Evolutionary conservation across 2,888 invertebrate genomes (phyloP).

Genomic region (Trachelus tabidus): DNA sequence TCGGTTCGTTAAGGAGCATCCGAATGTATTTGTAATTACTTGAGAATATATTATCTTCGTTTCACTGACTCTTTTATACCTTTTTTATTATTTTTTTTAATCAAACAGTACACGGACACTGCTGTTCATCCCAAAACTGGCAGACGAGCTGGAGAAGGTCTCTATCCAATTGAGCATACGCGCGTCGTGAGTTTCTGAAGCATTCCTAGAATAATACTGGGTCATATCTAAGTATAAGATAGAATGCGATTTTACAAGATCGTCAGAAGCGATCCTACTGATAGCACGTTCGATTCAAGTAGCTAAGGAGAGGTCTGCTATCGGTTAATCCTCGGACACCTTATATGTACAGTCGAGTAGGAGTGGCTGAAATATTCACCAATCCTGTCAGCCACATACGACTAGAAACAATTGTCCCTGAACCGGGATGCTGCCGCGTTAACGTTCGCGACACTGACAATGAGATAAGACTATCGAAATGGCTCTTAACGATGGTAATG

Average conservation of each 20-base stretch:
- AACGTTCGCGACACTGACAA: neutral
- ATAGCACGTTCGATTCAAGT: neutral
- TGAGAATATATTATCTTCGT: neutral
- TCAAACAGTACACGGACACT: neutral
- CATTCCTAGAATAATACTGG: constrained; percentile 19
- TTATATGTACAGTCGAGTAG: neutral
- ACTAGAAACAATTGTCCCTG: neutral
- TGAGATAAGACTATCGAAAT: neutral
- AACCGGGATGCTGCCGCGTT: neutral
- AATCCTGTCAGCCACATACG: neutral
- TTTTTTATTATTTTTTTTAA: neutral
- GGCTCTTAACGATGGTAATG: neutral
- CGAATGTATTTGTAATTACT: neutral
- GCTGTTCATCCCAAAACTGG: neutral
- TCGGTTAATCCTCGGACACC: neutral
- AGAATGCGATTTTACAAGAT: neutral
- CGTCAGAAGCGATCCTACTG: neutral
- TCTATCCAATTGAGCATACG: neutral
- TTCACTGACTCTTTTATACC: neutral
- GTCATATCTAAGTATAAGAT: constrained; percentile 13
- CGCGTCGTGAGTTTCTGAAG: constrained; percentile 5
- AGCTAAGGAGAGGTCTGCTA: neutral
- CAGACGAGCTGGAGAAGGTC: neutral
- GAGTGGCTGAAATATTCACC: neutral
- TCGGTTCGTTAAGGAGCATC: neutral